Evolutionary conservation across 2,113 vertebrate genomes (phyloP).

Genomic region (Sander vitreus): DNA sequence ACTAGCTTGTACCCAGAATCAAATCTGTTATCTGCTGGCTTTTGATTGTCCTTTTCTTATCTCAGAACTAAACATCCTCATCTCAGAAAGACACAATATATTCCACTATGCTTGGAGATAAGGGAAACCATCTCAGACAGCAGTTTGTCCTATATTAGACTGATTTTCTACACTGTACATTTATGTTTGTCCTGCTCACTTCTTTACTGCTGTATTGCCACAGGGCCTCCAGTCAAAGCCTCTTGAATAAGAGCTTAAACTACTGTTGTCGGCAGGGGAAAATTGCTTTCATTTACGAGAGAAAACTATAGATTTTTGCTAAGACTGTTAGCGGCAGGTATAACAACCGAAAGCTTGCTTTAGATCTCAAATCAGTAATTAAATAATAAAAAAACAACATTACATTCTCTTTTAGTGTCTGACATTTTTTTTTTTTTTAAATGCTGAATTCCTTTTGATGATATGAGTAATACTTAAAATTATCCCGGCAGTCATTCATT

Average conservation of each 20-base stretch:
- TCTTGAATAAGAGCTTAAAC: slow-evolving; percentile 72
- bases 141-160: slow-evolving; percentile 56
- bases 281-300: slow-evolving; percentile 80
- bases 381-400: slow-evolving; percentile 58
- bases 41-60: slow-evolving; percentile 63
- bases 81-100: slow-evolving; percentile 57
- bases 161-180: slow-evolving; percentile 64
- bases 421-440: slow-evolving; percentile 54
- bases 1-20: slow-evolving; percentile 35
- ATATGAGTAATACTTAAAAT: slow-evolving; percentile 58
- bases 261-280: slow-evolving; percentile 61
- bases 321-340: slow-evolving; percentile 56
- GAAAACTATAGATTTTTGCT: slow-evolving; percentile 75
- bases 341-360: slow-evolving; percentile 57
- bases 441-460: slow-evolving; percentile 56
- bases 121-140: slow-evolving; percentile 37
- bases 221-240: slow-evolving; percentile 60
- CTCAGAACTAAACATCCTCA: slow-evolving; percentile 36
- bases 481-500: slow-evolving; percentile 57
- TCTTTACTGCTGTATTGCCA: slow-evolving; percentile 50
- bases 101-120: slow-evolving; percentile 57
- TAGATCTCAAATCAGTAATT: slow-evolving; percentile 68
- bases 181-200: slow-evolving; percentile 60
- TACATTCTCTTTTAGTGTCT: slow-evolving; percentile 38
- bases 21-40: slow-evolving; percentile 45